Percentiles rank a stretch among this genome's conserved stretches.
Conservation (phyloP, 1,140 invertebrate genomes). For the Coelopa frigida region DNA sequence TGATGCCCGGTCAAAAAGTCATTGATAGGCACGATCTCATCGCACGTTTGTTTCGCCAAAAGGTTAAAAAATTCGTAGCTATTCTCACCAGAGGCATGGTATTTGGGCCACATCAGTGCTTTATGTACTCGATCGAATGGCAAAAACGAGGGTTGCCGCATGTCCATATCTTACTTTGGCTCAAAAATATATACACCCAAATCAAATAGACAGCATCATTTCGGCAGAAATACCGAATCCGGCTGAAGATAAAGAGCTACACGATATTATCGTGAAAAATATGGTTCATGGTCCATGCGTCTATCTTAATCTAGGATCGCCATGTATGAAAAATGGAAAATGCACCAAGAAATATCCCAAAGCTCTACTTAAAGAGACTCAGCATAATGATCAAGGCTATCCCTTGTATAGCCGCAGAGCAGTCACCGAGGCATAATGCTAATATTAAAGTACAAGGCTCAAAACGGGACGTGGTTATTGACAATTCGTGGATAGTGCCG, state of each 20-base stretch:
- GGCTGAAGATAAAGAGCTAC: constrained; percentile 39
- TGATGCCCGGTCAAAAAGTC: constrained; percentile 30
- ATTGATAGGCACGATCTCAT: constrained; percentile 36
- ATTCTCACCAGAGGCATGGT: neutral
- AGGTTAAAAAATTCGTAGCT: constrained; percentile 33
- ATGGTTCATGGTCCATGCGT: constrained; percentile 54
- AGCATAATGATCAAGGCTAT: too few relatives aligned
- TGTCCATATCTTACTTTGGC: constrained; percentile 9
- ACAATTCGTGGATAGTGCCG: constrained; percentile 33
- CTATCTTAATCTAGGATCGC: constrained; percentile 41
- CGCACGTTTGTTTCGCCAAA: constrained; percentile 47
- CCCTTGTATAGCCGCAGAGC: constrained; percentile 28
- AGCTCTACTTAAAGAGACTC: neutral
- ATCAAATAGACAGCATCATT: constrained; percentile 48
- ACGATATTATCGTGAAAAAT: constrained; percentile 42
- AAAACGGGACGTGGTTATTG: constrained; percentile 15
- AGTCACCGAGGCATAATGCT: too few relatives aligned
- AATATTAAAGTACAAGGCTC: constrained; percentile 4
- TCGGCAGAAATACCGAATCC: constrained; percentile 51
- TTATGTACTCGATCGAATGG: constrained; percentile 11
- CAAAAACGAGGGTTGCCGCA: constrained; percentile 9
- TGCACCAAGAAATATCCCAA: constrained; percentile 29
- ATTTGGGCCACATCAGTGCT: constrained; percentile 1
- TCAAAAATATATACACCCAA: constrained; percentile 23
- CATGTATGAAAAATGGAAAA: constrained; percentile 23